A percentile compares a stretch with the other conserved stretches of the same genome.
Evolutionary conservation across 2,888 invertebrate species (phyloP).

Genomic region (Trichopria drosophilae): DNA sequence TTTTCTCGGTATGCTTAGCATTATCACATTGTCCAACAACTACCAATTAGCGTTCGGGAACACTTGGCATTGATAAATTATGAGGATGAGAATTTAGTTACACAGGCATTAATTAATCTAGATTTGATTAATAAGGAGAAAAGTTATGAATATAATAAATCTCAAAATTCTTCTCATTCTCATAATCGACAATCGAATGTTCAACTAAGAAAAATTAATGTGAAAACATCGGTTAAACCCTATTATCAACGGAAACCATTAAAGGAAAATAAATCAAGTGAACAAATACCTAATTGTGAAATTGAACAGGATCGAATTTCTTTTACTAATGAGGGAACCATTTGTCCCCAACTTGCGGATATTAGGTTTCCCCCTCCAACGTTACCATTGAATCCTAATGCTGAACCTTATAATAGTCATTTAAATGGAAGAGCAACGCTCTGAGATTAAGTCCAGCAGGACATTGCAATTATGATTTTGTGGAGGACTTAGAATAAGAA

Average conservation of each 20-base stretch:
- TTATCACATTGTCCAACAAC: slow-evolving; percentile 23
- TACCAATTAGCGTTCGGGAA: slow-evolving; percentile 9
- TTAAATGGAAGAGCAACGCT: neutral
- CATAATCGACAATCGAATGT: too few relatives aligned
- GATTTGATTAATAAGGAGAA: neutral
- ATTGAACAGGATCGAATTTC: too few relatives aligned
- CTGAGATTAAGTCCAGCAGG: neutral
- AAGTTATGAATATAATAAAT: too few relatives aligned
- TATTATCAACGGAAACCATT: too few relatives aligned
- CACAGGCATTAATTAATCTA: neutral
- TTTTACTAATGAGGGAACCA: too few relatives aligned
- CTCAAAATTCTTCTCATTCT: too few relatives aligned
- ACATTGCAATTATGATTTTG: neutral
- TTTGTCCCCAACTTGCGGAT: neutral
- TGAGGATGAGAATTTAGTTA: neutral
- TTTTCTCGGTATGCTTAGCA: slow-evolving; percentile 21
- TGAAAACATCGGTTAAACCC: too few relatives aligned
- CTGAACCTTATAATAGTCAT: too few relatives aligned
- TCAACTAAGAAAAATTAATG: too few relatives aligned
- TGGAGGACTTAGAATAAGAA: neutral
- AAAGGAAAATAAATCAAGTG: too few relatives aligned
- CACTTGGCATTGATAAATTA: neutral
- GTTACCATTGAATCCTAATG: too few relatives aligned
- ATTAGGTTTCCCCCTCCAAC: neutral
- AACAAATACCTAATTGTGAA: too few relatives aligned